Base-by-base conservation (phyloP, 2,888 invertebrate species). In the Nomada fucata region DNA sequence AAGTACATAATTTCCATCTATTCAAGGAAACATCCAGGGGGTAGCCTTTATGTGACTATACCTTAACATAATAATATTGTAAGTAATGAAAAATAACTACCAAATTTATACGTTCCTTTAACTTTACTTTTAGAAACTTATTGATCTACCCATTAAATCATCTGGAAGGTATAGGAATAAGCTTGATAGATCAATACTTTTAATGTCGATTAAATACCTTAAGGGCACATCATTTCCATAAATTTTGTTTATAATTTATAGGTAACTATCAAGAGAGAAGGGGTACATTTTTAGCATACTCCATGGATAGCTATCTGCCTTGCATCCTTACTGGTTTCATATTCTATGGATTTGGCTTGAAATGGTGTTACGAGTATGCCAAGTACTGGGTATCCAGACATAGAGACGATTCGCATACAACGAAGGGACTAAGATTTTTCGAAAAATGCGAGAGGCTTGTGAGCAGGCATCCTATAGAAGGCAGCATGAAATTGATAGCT, bases 291-390 rank as follows among this genome's bases (percentile, higher is more conserved):
- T 26, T 15, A 23, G 83, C 88, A 86, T 81, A 84, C 20, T 42
- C 74, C n/a, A 59, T 79, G 63, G 90, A 91, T 72, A 89, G 82
- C 74, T 79, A 83, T 13, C 65, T 91, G 71, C 90, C 91, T 5
- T 92, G 92, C 74, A 72, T 92, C 18, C 79, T 92, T 4, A 92
- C 90, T 10, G 92, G 92, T 26, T 89, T 86, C 26, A 92, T 92
- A 79, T 92, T 93, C 61, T 93, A 92, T 67, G 78, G 83, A 13
- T 93, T 93, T 79, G 93, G 93, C 20, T 71, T 93, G 11, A 92
- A 92, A 68, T 93, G 93, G 93, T 93, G 92, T 76, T 91, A 90
- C 57, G 92, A 93, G 61, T 93, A 92, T 72, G 93, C 92, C 10
- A 92, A 89, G 73, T 86, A 89, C 57, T 92, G 91, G 91, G 82